Evolutionary conservation across 37 sponge, comb jelly and placozoan species (phyloP).

Genomic region (Halisarca cf. caerulea): DNA sequence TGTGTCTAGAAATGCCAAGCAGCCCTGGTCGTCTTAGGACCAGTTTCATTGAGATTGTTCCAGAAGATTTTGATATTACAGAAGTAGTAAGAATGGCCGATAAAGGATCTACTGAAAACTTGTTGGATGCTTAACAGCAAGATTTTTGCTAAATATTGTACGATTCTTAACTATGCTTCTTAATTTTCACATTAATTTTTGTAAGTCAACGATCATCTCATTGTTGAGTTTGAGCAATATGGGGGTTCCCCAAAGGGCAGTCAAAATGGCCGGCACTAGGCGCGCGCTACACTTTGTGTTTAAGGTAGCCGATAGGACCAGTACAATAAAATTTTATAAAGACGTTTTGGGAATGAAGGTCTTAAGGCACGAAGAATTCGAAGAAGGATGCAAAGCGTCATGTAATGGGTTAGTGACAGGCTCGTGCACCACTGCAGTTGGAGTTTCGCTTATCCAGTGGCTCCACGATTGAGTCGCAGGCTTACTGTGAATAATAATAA

Average conservation of each 20-base stretch:
- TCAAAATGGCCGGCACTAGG: slow-evolving; percentile 21
- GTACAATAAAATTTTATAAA: slow-evolving; percentile 59
- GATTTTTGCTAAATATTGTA: no score
- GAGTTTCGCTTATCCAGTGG: neutral
- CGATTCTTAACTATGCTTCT: no score
- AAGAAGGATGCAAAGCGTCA: slow-evolving; percentile 72
- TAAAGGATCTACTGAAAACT: neutral
- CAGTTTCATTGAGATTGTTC: slow-evolving; percentile 6
- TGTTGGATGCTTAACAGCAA: neutral
- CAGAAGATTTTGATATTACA: neutral
- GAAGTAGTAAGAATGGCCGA: slow-evolving; percentile 2
- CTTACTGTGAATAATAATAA: no score
- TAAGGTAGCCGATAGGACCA: slow-evolving; percentile 68
- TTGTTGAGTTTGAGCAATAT: no score
- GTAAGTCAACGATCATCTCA: no score
- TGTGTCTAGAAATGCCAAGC: neutral
- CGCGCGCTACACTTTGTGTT: slow-evolving; percentile 80
- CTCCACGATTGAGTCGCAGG: neutral
- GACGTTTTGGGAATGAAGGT: slow-evolving; percentile 72
- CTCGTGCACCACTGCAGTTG: no score
- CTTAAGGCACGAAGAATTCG: slow-evolving; percentile 83
- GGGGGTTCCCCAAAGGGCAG: no score
- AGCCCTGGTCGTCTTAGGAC: slow-evolving; percentile 11
- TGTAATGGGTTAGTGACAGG: slow-evolving; percentile 61
- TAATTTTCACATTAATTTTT: no score